These are phyloP conservation scores for Drosophila niveifrons DNA, from an alignment of 2,888 invertebrate species.

Conservation along the genomic window DNA sequence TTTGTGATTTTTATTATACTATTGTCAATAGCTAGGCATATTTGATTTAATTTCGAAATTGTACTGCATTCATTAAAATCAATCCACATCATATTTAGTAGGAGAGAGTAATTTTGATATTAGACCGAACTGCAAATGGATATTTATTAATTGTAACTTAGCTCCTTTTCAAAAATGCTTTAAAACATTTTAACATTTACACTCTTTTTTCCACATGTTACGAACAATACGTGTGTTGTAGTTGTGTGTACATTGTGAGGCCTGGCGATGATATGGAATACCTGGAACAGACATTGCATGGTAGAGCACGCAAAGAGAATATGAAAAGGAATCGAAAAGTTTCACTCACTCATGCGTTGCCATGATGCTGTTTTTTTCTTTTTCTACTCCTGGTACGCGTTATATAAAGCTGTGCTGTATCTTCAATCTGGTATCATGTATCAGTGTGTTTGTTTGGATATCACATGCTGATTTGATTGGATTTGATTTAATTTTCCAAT, in stretches of 20 bases:
- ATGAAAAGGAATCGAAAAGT: constrained; percentile 2
- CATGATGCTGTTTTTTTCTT: constrained; percentile 27
- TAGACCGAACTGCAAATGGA: constrained; percentile 27
- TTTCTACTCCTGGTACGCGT: constrained; percentile 22
- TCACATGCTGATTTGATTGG: constrained; percentile 79
- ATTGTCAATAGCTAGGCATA: background rate
- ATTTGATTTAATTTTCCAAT: constrained; percentile 83
- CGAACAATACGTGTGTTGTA: constrained; percentile 30
- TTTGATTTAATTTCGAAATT: background rate
- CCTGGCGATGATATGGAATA: constrained; percentile 66
- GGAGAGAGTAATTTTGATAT: background rate
- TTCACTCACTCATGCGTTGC: constrained; percentile 67
- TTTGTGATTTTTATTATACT: background rate
- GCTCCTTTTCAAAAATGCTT: constrained; percentile 24
- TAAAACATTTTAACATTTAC: constrained; percentile 12
- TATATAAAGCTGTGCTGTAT: constrained; percentile 34
- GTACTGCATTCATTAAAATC: background rate
- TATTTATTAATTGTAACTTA: constrained; percentile 37
- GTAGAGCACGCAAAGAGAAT: constrained; percentile 3
- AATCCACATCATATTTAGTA: too few species aligned
- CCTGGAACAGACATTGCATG: constrained; percentile 41
- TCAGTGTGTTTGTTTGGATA: constrained; percentile 42
- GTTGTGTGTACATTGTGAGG: constrained; percentile 19
- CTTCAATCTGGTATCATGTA: constrained; percentile 19
- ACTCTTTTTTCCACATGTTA: constrained; percentile 48